These are phyloP conservation scores for Didymodactylos carnosus DNA, from an alignment of 2,888 invertebrate species.

Conservation along the genomic window DNA sequence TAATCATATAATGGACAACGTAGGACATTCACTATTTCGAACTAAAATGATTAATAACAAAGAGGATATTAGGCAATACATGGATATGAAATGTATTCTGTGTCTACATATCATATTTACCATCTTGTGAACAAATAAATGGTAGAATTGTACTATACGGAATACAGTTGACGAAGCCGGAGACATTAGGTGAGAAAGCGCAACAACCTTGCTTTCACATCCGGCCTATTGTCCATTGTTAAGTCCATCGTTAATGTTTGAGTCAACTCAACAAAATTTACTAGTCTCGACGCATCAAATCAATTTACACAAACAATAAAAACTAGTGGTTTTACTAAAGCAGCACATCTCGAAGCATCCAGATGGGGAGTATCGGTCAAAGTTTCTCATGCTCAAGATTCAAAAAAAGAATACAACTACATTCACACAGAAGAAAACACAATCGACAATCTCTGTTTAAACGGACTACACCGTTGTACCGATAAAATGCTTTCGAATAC, in stretches of 20 bases:
- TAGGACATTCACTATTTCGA: no score
- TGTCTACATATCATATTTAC: no score
- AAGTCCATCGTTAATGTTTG: not conserved
- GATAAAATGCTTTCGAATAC: not conserved
- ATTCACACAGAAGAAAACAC: not conserved
- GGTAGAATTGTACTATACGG: not conserved
- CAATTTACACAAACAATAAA: not conserved
- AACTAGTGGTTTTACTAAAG: not conserved
- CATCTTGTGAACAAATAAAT: not conserved
- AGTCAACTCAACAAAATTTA: not conserved
- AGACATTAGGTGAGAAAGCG: not conserved
- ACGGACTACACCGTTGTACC: not conserved
- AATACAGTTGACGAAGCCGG: not conserved
- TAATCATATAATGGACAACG: no score
- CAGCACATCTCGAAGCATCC: not conserved
- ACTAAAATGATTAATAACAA: no score
- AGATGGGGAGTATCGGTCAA: not conserved
- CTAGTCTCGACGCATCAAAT: not conserved
- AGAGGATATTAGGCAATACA: no score
- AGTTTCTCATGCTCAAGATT: not conserved
- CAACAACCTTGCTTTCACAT: not conserved
- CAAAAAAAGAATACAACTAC: not conserved
- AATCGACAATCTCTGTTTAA: not conserved
- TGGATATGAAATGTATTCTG: no score
- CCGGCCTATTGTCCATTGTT: not conserved